phyloP scores from a whole-genome alignment of 2,113 vertebrate genomes.

The Eptesicus fuscus region DNA sequence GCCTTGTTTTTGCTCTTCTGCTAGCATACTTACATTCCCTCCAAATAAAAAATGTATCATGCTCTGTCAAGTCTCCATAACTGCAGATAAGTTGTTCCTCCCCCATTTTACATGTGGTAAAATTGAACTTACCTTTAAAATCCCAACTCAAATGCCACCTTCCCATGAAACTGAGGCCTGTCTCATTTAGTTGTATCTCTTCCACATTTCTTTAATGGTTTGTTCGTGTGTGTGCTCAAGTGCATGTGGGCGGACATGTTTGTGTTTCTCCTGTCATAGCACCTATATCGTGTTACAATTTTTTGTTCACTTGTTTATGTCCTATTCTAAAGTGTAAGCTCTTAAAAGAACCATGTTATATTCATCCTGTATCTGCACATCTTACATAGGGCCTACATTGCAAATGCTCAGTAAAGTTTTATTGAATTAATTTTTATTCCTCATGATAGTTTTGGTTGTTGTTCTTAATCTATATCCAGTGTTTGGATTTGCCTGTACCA shows the following conservation, averaged over 20 bases:
- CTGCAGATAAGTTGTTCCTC: background rate
- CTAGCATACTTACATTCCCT: background rate
- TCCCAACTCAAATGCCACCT: background rate
- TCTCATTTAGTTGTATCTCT: background rate
- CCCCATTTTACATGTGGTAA: background rate
- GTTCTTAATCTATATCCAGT: background rate
- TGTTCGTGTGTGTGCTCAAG: background rate
- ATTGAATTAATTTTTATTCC: background rate
- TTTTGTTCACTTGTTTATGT: background rate
- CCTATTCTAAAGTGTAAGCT: background rate
- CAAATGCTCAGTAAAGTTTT: background rate
- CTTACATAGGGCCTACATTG: background rate
- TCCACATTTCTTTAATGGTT: background rate
- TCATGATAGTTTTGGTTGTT: background rate
- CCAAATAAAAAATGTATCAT: background rate
- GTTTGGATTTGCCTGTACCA: background rate
- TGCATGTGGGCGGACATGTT: fast-evolving
- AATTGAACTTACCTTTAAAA: background rate
- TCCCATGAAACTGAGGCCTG: background rate
- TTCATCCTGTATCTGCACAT: background rate
- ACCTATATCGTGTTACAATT: background rate
- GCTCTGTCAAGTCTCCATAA: background rate
- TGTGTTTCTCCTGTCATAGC: background rate
- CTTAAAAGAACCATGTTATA: background rate
- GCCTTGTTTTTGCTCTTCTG: background rate